Evolutionary conservation across 2,888 invertebrate genomes (phyloP).

Genomic region (Tupiocoris notatus): DNA sequence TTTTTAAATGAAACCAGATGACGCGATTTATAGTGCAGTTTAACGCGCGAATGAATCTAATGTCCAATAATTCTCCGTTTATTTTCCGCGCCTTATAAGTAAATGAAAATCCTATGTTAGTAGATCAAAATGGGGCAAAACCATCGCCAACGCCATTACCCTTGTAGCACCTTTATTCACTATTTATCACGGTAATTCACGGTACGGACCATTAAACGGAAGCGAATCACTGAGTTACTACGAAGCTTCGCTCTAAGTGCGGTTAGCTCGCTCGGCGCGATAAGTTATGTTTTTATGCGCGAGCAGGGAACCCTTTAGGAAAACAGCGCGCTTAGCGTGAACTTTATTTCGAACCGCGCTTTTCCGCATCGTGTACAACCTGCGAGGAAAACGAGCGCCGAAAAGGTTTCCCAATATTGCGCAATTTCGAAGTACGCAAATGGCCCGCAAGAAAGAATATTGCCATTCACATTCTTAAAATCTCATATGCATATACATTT

Average conservation of each 20-base stretch:
- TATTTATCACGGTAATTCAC: slow-evolving; percentile 5
- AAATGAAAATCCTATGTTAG: neutral
- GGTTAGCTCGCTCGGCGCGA: neutral
- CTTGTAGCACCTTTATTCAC: slow-evolving; percentile 13
- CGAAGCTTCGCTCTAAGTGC: neutral
- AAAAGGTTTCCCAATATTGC: neutral
- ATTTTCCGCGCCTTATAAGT: too few species aligned
- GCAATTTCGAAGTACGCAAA: neutral
- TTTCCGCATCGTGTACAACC: neutral
- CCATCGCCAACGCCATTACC: neutral
- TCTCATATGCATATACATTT: too few species aligned
- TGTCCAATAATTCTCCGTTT: too few species aligned
- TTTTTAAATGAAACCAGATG: too few species aligned
- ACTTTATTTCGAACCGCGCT: neutral
- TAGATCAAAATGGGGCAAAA: neutral
- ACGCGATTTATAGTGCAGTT: too few species aligned
- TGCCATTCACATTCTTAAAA: too few species aligned
- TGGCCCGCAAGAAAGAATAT: neutral
- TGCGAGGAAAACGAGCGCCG: neutral
- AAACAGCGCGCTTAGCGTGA: neutral
- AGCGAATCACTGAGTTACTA: neutral
- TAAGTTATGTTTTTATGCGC: neutral
- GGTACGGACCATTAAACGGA: neutral
- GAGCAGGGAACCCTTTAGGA: neutral
- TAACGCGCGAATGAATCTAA: too few species aligned